Conservation (phyloP, 2,888 invertebrate species). For the Cryptocheilus praepositus region DNA sequence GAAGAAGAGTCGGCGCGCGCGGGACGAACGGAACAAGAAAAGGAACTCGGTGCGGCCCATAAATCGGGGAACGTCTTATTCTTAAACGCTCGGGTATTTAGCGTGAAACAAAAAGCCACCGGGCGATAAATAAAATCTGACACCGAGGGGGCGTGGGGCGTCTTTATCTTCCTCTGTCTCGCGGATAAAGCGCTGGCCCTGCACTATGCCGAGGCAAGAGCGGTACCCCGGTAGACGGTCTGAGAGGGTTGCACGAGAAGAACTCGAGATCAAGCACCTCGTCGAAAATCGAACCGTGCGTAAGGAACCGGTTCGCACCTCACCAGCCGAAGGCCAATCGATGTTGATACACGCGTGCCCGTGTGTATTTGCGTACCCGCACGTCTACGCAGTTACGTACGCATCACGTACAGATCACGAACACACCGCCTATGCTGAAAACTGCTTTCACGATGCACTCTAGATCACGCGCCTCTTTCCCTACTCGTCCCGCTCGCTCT, state of each 20-base stretch:
- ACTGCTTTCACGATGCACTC: slow-evolving; percentile 48
- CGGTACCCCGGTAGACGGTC: slow-evolving; percentile 22
- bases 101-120: slow-evolving; percentile 56
- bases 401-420: not conserved
- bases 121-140: slow-evolving; percentile 63
- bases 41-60: slow-evolving; percentile 45
- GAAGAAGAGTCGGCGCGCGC: slow-evolving; percentile 21
- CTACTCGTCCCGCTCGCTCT: slow-evolving; percentile 24
- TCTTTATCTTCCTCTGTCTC: slow-evolving; percentile 32
- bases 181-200: slow-evolving; percentile 29
- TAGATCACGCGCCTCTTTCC: slow-evolving; percentile 40
- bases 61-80: slow-evolving; percentile 65
- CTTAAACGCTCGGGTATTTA: slow-evolving; percentile 60
- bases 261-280: slow-evolving; percentile 31
- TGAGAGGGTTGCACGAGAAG: slow-evolving; percentile 39
- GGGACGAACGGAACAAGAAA: slow-evolving; percentile 33
- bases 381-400: not conserved
- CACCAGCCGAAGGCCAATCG: slow-evolving; percentile 58
- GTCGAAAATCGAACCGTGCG: slow-evolving; percentile 50
- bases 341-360: slow-evolving; percentile 41
- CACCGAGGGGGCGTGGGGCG: slow-evolving; percentile 49
- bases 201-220: slow-evolving; percentile 18
- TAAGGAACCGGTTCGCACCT: slow-evolving; percentile 67
- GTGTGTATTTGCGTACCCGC: not conserved
- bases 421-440: slow-evolving; percentile 20